Base-by-base conservation (phyloP, 2,113 vertebrate species). In the Takifugu bimaculatus region DNA sequence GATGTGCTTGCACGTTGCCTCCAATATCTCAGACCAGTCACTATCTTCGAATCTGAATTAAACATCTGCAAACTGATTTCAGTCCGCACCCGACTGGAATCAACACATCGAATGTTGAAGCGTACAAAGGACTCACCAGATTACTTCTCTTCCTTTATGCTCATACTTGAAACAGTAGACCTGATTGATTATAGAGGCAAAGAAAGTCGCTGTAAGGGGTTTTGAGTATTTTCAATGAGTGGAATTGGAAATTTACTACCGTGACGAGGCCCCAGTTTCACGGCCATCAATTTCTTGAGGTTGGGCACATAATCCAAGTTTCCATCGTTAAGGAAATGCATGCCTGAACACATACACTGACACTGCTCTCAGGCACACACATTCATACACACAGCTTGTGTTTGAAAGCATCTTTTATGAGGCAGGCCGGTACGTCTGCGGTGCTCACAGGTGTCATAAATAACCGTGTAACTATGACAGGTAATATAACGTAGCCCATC, bases 311-410 rank as follows among this genome's bases (percentile, higher is more conserved):
- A 82, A 83, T 66, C 63, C 1, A 85, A 86, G 73, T 87, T 85
- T 87, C 84, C 87, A 86, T 85, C 83, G 74, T 81, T 84, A 81
- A 82, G 72, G 73, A 84, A 86, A 74, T 69, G 51, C 68, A 75
- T 76, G 82, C 69, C 64, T 70, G 60, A 52, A 66, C 45, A 70
- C 57, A 72, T 65, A 73, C 60, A 43, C 32, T 44, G 13, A 12
- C 45, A 49, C 14, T n/a, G 4, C 47, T 7, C 58, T 39, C 43
- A 48, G 50, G 52, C 47, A n/a, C 52, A 50, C 48, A 55, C 11
- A 3, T 39, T 10, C 55, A 64, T 54, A 72, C 60, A 66, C 65
- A 62, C 2, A 68, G 45, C 60, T 42, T 65, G 42, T 2, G 14
- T 77, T 79, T 71, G 45, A 70, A 53, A 54, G 58, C 54, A 62